Base-by-base conservation (phyloP, 92 coral and sea anemone genomes). In the Epizoanthus ramosus region DNA sequence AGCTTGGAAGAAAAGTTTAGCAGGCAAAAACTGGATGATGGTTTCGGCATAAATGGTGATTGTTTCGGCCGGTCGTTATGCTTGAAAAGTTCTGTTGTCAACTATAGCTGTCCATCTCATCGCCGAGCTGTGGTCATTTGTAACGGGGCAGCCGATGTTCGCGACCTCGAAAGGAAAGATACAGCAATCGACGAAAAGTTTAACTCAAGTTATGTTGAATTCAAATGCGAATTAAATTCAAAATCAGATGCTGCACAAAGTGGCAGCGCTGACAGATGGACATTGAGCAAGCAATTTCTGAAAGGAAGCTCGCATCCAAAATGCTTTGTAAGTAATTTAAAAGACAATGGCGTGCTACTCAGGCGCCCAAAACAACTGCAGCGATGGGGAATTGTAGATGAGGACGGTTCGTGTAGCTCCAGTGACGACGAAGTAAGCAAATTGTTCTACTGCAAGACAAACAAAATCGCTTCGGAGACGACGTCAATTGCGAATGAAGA, bases 381-480 rank as follows among this genome's bases (percentile, higher is more conserved):
- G 22, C 82, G 50, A 61, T 13, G 57, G 15, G 70, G 35, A 18
- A 39, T 43, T 35, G 56, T 37, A 22, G 82, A 77, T 54, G 82
- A 77, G 5, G 82, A 77, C 15, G 71, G 71, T 4, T 77, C 82
- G 6, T 22, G 71, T 2, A 77, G 82, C 22, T 77, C 82, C 0
- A 77, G 82, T 15, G 82, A 77, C 22, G 82, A 77, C 21, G 82
- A 77, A 63, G 82, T 77, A n/a, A 77, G 82, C 21, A 77, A 77
- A 77, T 15, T 77, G 19, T 77, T 77, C 63, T 77, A 39, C 41
- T 77, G 82, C 23, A 60, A 77, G 71, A 12, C 71, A 41, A 77
- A 77, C 82, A 77, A 77, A 77, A 61, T 60, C 6, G 39, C 82
- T 7, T 39, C 50, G 25, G 71, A 77, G 57, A 19, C 41, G 13